These are phyloP conservation scores for Gallinago paraguaiae DNA, from an alignment of 2,113 vertebrate species.

Conservation along the genomic window DNA sequence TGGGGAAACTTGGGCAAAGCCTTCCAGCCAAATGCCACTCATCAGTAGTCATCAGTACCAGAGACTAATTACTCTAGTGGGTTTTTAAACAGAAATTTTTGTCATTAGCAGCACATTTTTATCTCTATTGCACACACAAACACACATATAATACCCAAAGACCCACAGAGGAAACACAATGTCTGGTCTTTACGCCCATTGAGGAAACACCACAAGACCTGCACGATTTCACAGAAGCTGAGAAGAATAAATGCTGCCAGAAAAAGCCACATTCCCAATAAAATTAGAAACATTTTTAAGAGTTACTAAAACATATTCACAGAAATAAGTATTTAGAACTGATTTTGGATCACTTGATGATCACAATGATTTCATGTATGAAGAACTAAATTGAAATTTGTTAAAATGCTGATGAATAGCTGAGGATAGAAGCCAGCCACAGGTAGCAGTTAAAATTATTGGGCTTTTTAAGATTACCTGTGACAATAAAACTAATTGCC, in stretches of 20 bases:
- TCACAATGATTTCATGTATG: background rate
- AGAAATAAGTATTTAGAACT: background rate
- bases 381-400: background rate
- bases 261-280: background rate
- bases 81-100: background rate
- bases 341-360: background rate
- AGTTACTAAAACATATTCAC: background rate
- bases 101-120: background rate
- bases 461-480: background rate
- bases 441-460: background rate
- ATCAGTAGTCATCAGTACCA: background rate
- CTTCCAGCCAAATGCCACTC: background rate
- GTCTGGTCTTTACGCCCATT: background rate
- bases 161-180: background rate
- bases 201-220: accelerated
- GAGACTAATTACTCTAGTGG: background rate
- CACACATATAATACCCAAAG: background rate
- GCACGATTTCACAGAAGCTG: background rate
- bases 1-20: background rate
- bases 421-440: background rate
- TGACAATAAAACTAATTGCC: slow-evolving; percentile 28
- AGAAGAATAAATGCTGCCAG: background rate
- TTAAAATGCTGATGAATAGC: background rate
- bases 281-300: background rate
- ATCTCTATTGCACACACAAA: background rate